Conservation (phyloP, 2,888 invertebrate species). For the Caenorhabditis sp. region DNA sequence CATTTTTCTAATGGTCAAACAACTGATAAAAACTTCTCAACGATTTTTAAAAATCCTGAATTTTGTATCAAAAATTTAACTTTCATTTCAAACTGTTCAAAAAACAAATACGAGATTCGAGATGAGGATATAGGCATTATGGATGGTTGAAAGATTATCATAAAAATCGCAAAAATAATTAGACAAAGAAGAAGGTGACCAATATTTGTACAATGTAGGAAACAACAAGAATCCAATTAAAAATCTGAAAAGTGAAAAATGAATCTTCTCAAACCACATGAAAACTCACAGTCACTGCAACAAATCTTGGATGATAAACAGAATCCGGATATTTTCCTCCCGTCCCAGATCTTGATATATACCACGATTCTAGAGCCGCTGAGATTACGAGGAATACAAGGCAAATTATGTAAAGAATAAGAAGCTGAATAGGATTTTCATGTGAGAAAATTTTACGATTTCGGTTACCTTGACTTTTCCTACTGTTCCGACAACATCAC, state of each 20-base stretch:
- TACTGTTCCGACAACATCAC: slow-evolving; percentile 49
- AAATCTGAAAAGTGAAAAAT: slow-evolving; percentile 46
- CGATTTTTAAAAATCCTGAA: too few relatives aligned
- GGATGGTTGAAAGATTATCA: background rate
- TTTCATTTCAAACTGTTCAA: too few relatives aligned
- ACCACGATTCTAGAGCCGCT: slow-evolving; percentile 53
- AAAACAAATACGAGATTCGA: too few relatives aligned
- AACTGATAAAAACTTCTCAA: too few relatives aligned
- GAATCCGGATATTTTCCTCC: slow-evolving; percentile 31
- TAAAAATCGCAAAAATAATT: background rate
- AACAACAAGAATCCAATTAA: slow-evolving; percentile 58
- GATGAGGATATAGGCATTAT: too few relatives aligned
- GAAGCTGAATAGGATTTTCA: slow-evolving; percentile 37
- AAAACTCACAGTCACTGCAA: slow-evolving; percentile 52
- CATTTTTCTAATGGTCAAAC: too few relatives aligned
- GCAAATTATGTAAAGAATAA: slow-evolving; percentile 49
- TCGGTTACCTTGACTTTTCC: slow-evolving; percentile 51
- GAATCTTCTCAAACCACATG: background rate
- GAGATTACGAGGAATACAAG: slow-evolving; percentile 41
- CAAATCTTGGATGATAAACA: slow-evolving; percentile 47
- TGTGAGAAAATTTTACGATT: background rate
- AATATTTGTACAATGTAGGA: slow-evolving; percentile 50
- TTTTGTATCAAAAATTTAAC: too few relatives aligned
- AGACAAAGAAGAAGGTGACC: slow-evolving; percentile 49
- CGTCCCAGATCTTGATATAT: slow-evolving; percentile 27